Evolutionary conservation across 2,797 vertebrate genomes (phyloP).

Genomic region (Cyprinella venusta): DNA sequence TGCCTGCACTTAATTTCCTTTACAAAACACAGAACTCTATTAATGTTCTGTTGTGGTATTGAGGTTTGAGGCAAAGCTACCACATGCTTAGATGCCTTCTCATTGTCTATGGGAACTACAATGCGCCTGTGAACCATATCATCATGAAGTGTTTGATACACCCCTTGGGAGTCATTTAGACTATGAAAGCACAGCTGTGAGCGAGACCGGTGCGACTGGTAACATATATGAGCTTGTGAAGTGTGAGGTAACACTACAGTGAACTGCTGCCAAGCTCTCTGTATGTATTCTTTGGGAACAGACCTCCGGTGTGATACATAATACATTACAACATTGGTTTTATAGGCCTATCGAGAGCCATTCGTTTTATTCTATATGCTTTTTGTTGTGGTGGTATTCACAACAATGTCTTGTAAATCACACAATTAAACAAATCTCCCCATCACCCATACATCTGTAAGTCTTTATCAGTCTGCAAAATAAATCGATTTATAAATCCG

Average conservation of each 20-base stretch:
- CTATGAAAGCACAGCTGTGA: slow-evolving; percentile 45
- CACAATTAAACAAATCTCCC: not conserved
- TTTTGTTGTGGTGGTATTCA: slow-evolving; percentile 16
- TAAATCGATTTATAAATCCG: not conserved
- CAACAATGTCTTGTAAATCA: slow-evolving; percentile 16
- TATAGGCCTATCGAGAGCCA: slow-evolving; percentile 15
- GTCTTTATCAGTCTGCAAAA: not conserved
- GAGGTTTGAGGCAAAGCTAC: not conserved
- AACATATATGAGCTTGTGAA: slow-evolving; percentile 36
- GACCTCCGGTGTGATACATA: not conserved
- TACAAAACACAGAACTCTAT: not conserved
- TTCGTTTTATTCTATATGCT: not conserved
- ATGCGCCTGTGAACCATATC: slow-evolving; percentile 15
- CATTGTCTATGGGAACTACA: slow-evolving; percentile 34
- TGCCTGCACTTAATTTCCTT: not conserved
- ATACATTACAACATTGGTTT: slow-evolving; percentile 21
- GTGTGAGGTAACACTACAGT: slow-evolving; percentile 31
- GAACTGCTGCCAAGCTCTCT: slow-evolving; percentile 31
- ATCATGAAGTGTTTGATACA: slow-evolving; percentile 44
- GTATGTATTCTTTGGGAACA: slow-evolving; percentile 13
- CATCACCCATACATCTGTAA: not conserved
- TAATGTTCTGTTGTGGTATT: not conserved
- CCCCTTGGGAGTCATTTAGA: slow-evolving; percentile 36
- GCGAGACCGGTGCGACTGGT: slow-evolving; percentile 44
- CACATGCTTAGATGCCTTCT: slow-evolving; percentile 20